Base-by-base conservation (phyloP, 2,888 invertebrate genomes). In the Dryadula phaetusa region DNA sequence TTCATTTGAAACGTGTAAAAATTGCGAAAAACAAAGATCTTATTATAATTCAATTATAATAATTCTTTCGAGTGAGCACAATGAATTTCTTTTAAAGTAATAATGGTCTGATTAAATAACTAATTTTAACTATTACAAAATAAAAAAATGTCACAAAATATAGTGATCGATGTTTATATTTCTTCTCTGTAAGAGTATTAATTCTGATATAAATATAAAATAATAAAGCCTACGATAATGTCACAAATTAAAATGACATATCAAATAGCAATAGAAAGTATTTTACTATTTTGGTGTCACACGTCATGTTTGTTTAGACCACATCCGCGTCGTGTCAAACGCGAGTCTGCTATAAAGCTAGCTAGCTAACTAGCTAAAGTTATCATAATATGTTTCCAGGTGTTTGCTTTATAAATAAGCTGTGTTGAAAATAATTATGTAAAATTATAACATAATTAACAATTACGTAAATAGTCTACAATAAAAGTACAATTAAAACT, bases 291-390 rank as follows among this genome's bases (percentile, higher is more conserved):
- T 66, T 18, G 44, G 25, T 54, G 64, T 66, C 68, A 66, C 62
- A 62, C 64, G 60, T 61, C 56, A 58, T 22, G 56, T 65, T 34
- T 62, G 67, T 63, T 60, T 66, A 44, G 63, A 69, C 60, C 66
- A 69, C 66, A 54, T 70, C 63, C 69, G 63, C 32, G 66, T 69
- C 63, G 22, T 14, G 63, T 69, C 69, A 64, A 22, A 34, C 25
- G 32, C 58, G 65, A 12, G 20, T 46, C 22, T 47, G 65, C 49
- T 49, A n/a, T n/a, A 34, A 62, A 53, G 42, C 61, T 68, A n/a
- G n/a, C n/a, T n/a, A n/a, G n/a, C n/a, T n/a, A n/a, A 61, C 66
- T 68, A 66, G 68, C 62, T 60, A 62, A 67, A 52, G 44, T 67
- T 42, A 67, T 64, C 37, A 12, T 37, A 37, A 37, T 12, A 32